These are phyloP conservation scores for Cyphomyrus discorhynchus DNA, from an alignment of 2,113 vertebrate species.

Conservation along the genomic window DNA sequence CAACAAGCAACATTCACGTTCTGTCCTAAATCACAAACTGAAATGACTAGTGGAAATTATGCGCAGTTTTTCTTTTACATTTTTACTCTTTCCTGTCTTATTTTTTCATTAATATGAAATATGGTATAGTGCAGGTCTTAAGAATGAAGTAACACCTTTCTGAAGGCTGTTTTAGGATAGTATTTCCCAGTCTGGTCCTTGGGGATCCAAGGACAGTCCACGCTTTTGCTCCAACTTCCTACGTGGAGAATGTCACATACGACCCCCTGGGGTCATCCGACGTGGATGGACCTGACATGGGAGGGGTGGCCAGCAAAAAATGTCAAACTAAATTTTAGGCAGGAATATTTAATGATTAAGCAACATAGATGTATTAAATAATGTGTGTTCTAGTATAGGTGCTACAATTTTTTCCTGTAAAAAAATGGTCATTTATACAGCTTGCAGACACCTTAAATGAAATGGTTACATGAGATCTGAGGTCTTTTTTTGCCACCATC, in stretches of 20 bases:
- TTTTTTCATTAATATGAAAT: background rate
- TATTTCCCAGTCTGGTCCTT: background rate
- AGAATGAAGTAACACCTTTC: background rate
- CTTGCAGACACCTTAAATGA: background rate
- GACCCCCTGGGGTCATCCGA: slow-evolving; percentile 20
- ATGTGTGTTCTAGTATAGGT: background rate
- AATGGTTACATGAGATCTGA: background rate
- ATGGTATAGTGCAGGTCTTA: background rate
- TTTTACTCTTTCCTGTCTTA: background rate
- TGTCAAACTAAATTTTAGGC: background rate
- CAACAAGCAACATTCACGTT: background rate
- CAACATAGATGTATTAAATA: no score
- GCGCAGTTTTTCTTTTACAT: background rate
- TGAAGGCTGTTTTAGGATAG: background rate
- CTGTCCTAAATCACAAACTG: background rate
- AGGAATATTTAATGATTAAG: background rate
- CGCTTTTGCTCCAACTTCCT: background rate
- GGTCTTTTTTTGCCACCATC: background rate
- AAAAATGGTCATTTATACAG: background rate
- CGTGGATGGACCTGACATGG: background rate
- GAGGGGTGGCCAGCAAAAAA: slow-evolving; percentile 11
- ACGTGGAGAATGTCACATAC: background rate
- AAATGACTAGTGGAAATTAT: background rate
- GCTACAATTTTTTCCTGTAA: background rate
- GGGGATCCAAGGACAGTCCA: background rate